Evolutionary conservation across 2,888 invertebrate genomes (phyloP).

Genomic region (Leistus spinibarbis): DNA sequence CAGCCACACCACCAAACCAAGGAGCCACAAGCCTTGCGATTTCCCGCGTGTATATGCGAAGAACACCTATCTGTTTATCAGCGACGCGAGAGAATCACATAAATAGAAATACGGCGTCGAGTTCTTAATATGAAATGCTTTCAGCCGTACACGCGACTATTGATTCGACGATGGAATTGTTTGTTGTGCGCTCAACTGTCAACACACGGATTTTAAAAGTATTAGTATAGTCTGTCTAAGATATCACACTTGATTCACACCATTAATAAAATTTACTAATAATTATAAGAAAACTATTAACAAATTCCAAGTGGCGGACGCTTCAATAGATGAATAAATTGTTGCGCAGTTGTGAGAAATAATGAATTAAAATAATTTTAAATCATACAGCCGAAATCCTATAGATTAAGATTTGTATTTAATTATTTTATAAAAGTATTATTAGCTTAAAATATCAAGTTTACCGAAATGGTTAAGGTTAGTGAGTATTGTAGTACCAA

Average conservation of each 20-base stretch:
- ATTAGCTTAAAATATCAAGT: background rate
- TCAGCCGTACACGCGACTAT: background rate
- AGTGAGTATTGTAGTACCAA: background rate
- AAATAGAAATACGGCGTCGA: conserved; percentile 9
- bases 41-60: background rate
- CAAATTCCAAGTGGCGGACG: too few species aligned
- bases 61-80: background rate
- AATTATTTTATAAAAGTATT: background rate
- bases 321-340: too few species aligned
- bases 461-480: background rate
- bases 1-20: background rate
- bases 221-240: too few species aligned
- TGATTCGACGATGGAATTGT: background rate
- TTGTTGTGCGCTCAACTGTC: background rate
- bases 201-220: background rate
- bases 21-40: background rate
- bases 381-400: background rate
- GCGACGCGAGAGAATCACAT: background rate
- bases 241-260: too few species aligned
- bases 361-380: too few species aligned
- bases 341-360: too few species aligned
- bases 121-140: conserved; percentile 4
- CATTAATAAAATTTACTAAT: too few species aligned
- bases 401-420: background rate
- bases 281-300: too few species aligned